Base-by-base conservation (phyloP, 92 coral and sea anemone species). In the Porites cylindrica region DNA sequence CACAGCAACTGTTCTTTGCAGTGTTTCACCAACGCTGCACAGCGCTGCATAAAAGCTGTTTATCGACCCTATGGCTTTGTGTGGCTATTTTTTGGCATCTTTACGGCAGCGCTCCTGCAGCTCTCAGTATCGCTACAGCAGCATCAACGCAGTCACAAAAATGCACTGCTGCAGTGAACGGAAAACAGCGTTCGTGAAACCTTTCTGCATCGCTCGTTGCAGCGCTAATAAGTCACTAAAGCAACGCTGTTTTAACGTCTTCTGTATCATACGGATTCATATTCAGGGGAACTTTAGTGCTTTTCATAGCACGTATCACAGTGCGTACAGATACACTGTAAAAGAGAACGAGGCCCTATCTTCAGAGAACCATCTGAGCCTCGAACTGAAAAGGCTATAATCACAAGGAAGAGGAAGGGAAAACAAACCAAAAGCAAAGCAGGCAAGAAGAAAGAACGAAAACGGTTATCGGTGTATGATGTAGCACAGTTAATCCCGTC, bases 321-420 rank as follows among this genome's bases (percentile, higher is more conserved):
- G 70, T n/a, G 80, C 80, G 19, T 83, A 83, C 64, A 53, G 50
- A 51, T 83, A 83, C 59, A 54, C 78, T 11, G 59, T 71, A 19
- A 83, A 83, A 68, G 87, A 32, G 47, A 79, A 73, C 13, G 50
- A n/a, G 32, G 32, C 64, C 51, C 17, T 70, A 51, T 83, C 87
- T 24, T 54, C 24, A 7, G 70, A 68, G 80, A 83, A 32, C 80
- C 73, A 50, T 32, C 58, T 11, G 75, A 66, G 53, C 85, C 85
- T 20, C 66, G 76, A 52, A 80, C 76, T 47, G 76, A 80, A 43
- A 80, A 51, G n/a, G 85, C 85, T 56, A 80, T 80, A n/a, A 52
- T 59, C 23, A 19, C 32, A 53, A 71, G 18, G 51, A 71, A 83
- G 66, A 73, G 66, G 68, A 72, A 83, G 81, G 80, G 56, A 2